Evolutionary conservation across 1,140 invertebrate genomes (phyloP).

Genomic region (Proales similis): DNA sequence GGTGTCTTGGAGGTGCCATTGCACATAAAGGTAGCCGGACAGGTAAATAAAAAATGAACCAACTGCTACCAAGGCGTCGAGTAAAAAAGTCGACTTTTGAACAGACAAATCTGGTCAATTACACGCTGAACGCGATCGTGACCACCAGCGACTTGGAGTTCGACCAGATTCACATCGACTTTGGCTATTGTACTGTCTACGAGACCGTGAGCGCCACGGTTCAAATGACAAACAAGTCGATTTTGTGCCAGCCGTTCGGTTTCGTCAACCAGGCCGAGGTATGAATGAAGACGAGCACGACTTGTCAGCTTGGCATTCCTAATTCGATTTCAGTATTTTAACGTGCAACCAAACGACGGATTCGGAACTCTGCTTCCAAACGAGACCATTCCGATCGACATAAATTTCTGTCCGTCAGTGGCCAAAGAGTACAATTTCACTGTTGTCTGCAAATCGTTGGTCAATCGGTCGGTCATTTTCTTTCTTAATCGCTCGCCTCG

Average conservation of each 20-base stretch:
- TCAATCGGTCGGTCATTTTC: too few species aligned
- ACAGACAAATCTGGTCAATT: constrained; percentile 47
- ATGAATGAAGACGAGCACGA: constrained; percentile 19
- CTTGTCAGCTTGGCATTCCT: neutral
- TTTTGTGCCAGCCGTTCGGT: constrained; percentile 51
- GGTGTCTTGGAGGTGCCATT: constrained; percentile 51
- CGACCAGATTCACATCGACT: constrained; percentile 46
- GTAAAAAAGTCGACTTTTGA: neutral
- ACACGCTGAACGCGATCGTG: constrained; percentile 50
- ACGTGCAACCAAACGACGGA: constrained; percentile 53
- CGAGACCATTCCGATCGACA: constrained; percentile 49
- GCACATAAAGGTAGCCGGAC: constrained; percentile 49
- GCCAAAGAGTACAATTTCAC: constrained; percentile 50
- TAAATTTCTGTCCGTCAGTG: constrained; percentile 51
- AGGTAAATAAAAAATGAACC: constrained; percentile 42
- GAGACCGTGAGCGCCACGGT: constrained; percentile 47
- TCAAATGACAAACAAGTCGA: constrained; percentile 50
- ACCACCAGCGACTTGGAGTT: constrained; percentile 51
- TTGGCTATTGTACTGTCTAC: constrained; percentile 50
- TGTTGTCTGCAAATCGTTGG: constrained; percentile 45
- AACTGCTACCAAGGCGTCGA: neutral
- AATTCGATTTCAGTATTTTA: constrained; percentile 45
- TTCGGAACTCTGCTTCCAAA: constrained; percentile 52
- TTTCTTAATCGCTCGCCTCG: too few species aligned
- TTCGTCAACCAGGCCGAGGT: constrained; percentile 52